Percentiles rank a stretch among this genome's conserved stretches.
Conservation (phyloP, 2,888 invertebrate species). For the Deilephila porcellus region DNA sequence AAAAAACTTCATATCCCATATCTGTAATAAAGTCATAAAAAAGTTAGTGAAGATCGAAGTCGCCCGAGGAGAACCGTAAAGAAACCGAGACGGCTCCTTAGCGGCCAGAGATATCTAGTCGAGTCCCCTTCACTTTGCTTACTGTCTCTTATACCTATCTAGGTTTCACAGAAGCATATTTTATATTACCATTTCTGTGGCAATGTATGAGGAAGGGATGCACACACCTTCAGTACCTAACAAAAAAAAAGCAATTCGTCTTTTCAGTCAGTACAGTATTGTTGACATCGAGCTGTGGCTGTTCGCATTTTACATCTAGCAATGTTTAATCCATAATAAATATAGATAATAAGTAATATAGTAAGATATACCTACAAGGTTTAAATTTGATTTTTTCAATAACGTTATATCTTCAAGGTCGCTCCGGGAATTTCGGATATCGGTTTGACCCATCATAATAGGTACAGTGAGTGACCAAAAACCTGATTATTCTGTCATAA, state of each 20-base stretch:
- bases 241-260: too few species aligned
- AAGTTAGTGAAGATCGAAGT: slow-evolving; percentile 18
- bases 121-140: not conserved
- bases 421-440: not conserved
- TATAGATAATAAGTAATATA: not conserved
- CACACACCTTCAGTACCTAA: too few species aligned
- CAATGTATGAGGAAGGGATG: too few species aligned
- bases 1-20: not conserved
- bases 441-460: not conserved
- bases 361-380: not conserved
- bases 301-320: too few species aligned
- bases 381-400: not conserved
- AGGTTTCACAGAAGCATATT: not conserved
- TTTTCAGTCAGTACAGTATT: too few species aligned
- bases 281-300: too few species aligned
- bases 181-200: too few species aligned
- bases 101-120: not conserved
- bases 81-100: slow-evolving; percentile 8
- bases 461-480: not conserved
- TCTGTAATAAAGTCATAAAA: slow-evolving; percentile 9
- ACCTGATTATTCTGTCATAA: not conserved
- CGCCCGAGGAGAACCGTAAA: slow-evolving; percentile 4
- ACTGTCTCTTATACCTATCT: not conserved
- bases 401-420: not conserved
- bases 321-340: too few species aligned